Evolutionary conservation across 2,888 invertebrate species (phyloP).

Genomic region (Phragmatobia fuliginosa): DNA sequence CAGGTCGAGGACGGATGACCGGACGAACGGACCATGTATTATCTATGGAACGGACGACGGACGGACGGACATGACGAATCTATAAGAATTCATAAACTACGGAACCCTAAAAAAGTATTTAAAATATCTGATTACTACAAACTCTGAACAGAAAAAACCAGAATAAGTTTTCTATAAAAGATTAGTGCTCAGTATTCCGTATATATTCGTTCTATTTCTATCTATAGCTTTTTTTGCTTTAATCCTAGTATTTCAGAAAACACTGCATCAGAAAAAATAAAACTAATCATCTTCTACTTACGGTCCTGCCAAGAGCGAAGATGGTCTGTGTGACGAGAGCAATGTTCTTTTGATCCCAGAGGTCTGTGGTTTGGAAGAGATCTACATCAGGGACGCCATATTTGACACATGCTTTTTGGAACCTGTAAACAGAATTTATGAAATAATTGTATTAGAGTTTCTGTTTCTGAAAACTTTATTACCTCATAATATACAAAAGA

Average conservation of each 20-base stretch:
- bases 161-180: too few species aligned
- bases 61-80: too few species aligned
- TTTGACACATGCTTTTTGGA: slow-evolving; percentile 92
- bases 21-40: too few species aligned
- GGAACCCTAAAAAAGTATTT: too few species aligned
- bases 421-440: slow-evolving; percentile 80
- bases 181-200: too few species aligned
- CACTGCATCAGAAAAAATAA: background rate
- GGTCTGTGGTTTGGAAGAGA: slow-evolving; percentile 96
- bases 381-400: slow-evolving; percentile 96
- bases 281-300: slow-evolving; percentile 65
- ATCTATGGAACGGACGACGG: too few species aligned
- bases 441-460: background rate
- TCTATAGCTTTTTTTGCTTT: background rate
- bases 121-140: background rate
- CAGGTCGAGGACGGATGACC: too few species aligned
- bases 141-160: too few species aligned
- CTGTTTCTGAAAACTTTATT: too few species aligned
- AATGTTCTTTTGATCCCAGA: slow-evolving; percentile 97
- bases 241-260: background rate
- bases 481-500: too few species aligned
- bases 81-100: too few species aligned
- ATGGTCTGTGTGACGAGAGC: slow-evolving; percentile 95
- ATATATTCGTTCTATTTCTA: too few species aligned
- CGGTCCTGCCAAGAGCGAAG: slow-evolving; percentile 95